phyloP scores from a whole-genome alignment of 2,113 vertebrate genomes.

The Oophaga pumilio region DNA sequence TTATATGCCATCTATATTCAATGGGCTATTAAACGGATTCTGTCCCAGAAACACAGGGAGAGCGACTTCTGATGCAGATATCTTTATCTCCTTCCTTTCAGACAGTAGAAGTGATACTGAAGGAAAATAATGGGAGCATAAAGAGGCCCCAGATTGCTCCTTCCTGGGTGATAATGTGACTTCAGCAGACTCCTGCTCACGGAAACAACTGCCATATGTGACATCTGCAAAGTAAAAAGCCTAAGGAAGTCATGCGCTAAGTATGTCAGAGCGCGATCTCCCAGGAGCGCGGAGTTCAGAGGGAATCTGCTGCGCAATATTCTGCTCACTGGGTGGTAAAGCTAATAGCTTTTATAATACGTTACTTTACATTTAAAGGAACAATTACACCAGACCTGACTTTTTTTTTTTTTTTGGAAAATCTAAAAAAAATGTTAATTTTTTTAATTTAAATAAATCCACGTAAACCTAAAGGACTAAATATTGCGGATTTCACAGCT shows the following conservation, averaged over 20 bases:
- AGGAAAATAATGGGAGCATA: background rate
- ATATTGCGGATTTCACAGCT: no score
- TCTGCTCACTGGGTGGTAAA: background rate
- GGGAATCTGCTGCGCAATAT: conserved; percentile 3
- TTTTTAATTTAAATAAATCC: no score
- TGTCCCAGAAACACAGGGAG: background rate
- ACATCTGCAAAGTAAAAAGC: conserved; percentile 30
- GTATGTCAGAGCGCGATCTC: background rate
- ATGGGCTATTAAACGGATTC: background rate
- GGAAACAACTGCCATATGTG: conserved; percentile 35
- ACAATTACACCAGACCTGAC: background rate
- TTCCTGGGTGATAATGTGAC: conserved; percentile 3
- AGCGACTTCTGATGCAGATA: background rate
- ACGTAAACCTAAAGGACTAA: no score
- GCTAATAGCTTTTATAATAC: background rate
- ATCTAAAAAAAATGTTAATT: no score
- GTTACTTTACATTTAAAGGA: background rate
- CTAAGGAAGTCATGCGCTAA: conserved; percentile 16
- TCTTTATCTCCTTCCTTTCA: background rate
- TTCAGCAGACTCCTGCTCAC: conserved; percentile 12
- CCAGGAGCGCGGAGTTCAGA: conserved; percentile 26
- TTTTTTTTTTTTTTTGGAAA: no score
- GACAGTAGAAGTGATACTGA: conserved; percentile 20
- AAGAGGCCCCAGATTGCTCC: conserved; percentile 17
- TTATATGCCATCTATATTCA: background rate